A percentile compares a stretch with the other conserved stretches of the same genome.
phyloP scores from a whole-genome alignment of 2,888 invertebrate species.

The Entomobrya proxima region DNA sequence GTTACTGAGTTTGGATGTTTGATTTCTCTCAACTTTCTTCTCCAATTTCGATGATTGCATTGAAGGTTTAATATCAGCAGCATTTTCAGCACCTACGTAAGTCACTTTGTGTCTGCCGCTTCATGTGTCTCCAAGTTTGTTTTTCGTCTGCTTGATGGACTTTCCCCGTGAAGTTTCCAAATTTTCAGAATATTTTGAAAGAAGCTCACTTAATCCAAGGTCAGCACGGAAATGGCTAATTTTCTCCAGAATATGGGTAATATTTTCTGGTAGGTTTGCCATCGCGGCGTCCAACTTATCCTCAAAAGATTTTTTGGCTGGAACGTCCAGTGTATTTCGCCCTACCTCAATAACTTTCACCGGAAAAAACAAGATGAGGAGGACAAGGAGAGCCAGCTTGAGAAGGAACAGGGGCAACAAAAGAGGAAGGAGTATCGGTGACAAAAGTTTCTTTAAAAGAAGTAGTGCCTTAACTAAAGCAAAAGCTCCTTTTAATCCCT shows the following conservation, averaged over 20 bases:
- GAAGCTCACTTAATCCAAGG: neutral
- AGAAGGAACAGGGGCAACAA: slow-evolving; percentile 38
- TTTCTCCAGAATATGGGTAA: slow-evolving; percentile 45
- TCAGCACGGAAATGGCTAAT: slow-evolving; percentile 36
- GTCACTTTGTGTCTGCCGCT: slow-evolving; percentile 35
- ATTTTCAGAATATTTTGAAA: neutral
- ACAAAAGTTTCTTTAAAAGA: slow-evolving; percentile 40
- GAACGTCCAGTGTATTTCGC: slow-evolving; percentile 7
- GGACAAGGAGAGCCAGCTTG: slow-evolving; percentile 43
- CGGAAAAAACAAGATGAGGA: slow-evolving; percentile 21
- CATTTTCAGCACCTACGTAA: slow-evolving; percentile 27
- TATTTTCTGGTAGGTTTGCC: slow-evolving; percentile 44
- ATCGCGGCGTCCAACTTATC: slow-evolving; percentile 44
- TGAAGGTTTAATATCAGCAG: slow-evolving; percentile 51
- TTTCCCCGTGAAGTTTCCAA: slow-evolving; percentile 23
- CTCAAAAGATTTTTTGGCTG: slow-evolving; percentile 22
- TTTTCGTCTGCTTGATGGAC: neutral
- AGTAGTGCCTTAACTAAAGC: slow-evolving; percentile 14
- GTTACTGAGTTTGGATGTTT: neutral
- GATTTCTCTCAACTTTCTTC: slow-evolving; percentile 10
- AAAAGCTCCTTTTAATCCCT: slow-evolving; percentile 21
- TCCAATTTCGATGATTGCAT: slow-evolving; percentile 34
- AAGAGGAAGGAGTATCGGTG: slow-evolving; percentile 34
- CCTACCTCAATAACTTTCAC: no score
- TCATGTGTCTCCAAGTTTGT: slow-evolving; percentile 39